Conservation (phyloP, 2,797 vertebrate species). For the Micrastur ruficollis region DNA sequence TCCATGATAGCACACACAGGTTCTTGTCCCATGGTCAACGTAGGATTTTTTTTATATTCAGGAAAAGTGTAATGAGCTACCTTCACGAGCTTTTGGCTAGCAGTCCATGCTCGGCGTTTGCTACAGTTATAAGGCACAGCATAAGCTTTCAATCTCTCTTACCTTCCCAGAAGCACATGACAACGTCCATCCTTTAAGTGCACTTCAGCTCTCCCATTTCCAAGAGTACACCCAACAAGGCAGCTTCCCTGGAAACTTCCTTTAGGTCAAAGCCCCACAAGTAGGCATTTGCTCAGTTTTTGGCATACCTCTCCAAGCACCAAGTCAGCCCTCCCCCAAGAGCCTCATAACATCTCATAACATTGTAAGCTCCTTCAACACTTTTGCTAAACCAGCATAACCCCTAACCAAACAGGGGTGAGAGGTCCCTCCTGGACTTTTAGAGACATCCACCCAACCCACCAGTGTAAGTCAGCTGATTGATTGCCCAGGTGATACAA, state of each 20-base stretch:
- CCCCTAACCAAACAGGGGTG: background rate
- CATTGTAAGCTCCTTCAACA: accelerated
- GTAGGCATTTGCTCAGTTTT: background rate
- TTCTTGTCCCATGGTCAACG: background rate
- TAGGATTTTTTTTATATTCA: background rate
- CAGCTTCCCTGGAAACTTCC: background rate
- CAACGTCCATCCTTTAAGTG: background rate
- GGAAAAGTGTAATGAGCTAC: background rate
- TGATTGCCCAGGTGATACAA: background rate
- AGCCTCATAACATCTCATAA: background rate
- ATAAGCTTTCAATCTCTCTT: background rate
- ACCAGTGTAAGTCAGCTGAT: background rate
- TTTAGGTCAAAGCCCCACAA: background rate
- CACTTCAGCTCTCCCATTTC: background rate
- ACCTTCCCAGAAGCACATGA: background rate
- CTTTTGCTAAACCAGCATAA: background rate
- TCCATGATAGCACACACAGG: background rate
- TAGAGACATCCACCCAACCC: background rate
- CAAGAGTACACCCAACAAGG: background rate
- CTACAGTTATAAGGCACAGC: background rate
- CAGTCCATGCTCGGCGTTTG: background rate
- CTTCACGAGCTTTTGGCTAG: background rate
- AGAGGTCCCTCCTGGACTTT: background rate
- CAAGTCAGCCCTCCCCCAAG: accelerated
- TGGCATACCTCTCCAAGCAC: background rate